These are phyloP conservation scores for Zoanthus solanderi DNA, from an alignment of 92 coral and sea anemone species.

Conservation along the genomic window DNA sequence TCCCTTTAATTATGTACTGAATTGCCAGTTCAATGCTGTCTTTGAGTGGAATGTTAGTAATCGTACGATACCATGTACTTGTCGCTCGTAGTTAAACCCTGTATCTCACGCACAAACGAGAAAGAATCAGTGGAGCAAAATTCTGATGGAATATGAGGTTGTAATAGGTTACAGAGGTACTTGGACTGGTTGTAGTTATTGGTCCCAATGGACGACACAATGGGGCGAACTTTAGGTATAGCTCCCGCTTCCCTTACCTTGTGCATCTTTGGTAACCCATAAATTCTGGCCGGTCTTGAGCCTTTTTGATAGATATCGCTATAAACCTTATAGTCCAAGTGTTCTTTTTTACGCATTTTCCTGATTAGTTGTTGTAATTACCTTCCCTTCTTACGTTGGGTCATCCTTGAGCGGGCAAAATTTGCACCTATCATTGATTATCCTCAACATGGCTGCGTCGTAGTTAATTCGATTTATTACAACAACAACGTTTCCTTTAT, in stretches of 20 bases:
- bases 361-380: background rate
- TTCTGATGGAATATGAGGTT: too few relatives aligned
- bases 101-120: too few relatives aligned
- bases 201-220: background rate
- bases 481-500: background rate
- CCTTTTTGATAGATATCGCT: background rate
- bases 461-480: background rate
- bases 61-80: too few relatives aligned
- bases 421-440: background rate
- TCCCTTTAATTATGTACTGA: too few relatives aligned
- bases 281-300: slow-evolving; percentile 13
- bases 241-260: background rate
- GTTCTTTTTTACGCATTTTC: background rate
- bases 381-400: slow-evolving; percentile 3
- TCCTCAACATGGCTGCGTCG: background rate
- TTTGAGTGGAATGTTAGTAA: too few relatives aligned
- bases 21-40: too few relatives aligned
- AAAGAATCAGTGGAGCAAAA: too few relatives aligned
- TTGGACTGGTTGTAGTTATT: too few relatives aligned
- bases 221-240: background rate
- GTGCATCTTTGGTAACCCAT: background rate
- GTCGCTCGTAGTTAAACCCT: too few relatives aligned
- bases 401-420: background rate
- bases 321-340: background rate
- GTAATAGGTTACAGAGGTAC: too few relatives aligned